Percentiles rank a stretch among this genome's conserved stretches.
Conservation (phyloP, 2,113 vertebrate species). For the Gopherus flavomarginatus region DNA sequence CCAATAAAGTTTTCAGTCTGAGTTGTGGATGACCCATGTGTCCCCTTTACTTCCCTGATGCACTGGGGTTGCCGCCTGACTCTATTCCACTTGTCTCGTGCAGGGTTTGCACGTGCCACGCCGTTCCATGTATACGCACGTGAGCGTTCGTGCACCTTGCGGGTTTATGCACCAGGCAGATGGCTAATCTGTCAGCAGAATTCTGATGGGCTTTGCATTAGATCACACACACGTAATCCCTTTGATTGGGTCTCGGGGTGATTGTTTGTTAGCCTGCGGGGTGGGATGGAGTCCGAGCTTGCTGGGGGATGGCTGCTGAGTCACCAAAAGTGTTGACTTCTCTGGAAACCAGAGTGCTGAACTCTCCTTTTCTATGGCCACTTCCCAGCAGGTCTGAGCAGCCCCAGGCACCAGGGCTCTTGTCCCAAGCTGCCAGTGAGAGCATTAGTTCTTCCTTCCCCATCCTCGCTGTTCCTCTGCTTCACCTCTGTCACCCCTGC, state of each 20-base stretch:
- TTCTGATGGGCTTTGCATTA: conserved; percentile 38
- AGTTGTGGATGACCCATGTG: background rate
- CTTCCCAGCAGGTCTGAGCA: background rate
- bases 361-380: background rate
- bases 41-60: background rate
- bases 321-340: background rate
- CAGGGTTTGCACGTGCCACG: background rate
- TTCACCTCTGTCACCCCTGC: background rate
- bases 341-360: rapidly evolving
- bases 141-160: background rate
- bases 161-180: conserved; percentile 9
- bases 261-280: rapidly evolving
- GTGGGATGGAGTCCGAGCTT: background rate
- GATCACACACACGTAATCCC: conserved; percentile 61
- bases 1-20: background rate
- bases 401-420: background rate
- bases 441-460: background rate
- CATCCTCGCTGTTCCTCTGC: background rate
- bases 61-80: rapidly evolving
- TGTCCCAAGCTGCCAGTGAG: background rate
- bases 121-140: background rate
- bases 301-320: background rate
- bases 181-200: conserved; percentile 69
- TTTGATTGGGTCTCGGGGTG: rapidly evolving
- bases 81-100: background rate